phyloP scores from a whole-genome alignment of 2,888 invertebrate genomes.

The Drosophila koepferae region DNA sequence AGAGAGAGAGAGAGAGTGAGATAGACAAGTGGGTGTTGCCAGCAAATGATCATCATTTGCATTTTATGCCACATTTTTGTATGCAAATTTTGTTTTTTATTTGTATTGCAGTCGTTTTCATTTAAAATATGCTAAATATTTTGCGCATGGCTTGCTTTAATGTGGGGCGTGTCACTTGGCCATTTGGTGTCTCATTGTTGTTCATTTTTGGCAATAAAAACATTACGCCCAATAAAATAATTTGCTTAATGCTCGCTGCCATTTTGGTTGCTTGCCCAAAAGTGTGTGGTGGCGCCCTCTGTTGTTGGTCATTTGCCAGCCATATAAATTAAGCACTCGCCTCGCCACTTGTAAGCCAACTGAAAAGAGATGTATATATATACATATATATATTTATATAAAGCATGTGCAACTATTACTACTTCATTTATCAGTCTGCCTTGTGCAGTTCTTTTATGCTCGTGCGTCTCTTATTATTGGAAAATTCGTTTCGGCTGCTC shows the following conservation, averaged over 20 bases:
- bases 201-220: slow-evolving; percentile 72
- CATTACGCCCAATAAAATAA: slow-evolving; percentile 83
- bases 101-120: slow-evolving; percentile 5
- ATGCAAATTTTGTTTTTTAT: slow-evolving; percentile 58
- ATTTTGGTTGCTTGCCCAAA: slow-evolving; percentile 44
- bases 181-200: slow-evolving; percentile 66
- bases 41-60: slow-evolving; percentile 52
- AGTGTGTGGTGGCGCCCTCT: slow-evolving; percentile 51
- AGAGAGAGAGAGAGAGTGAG: background rate
- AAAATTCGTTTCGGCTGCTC: slow-evolving; percentile 43
- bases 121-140: slow-evolving; percentile 58
- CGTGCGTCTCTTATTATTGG: slow-evolving; percentile 51
- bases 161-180: slow-evolving; percentile 17
- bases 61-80: slow-evolving; percentile 52
- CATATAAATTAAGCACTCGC: slow-evolving; percentile 54
- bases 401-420: slow-evolving; percentile 15
- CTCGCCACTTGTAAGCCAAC: slow-evolving; percentile 37
- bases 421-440: slow-evolving; percentile 72
- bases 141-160: slow-evolving; percentile 38
- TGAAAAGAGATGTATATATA: slow-evolving; percentile 7
- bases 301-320: slow-evolving; percentile 66
- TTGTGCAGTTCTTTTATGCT: slow-evolving; percentile 34
- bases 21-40: background rate
- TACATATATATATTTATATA: background rate
- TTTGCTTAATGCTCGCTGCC: slow-evolving; percentile 67